Base-by-base conservation (phyloP, 2,113 vertebrate species). In the Oncorhynchus keta region DNA sequence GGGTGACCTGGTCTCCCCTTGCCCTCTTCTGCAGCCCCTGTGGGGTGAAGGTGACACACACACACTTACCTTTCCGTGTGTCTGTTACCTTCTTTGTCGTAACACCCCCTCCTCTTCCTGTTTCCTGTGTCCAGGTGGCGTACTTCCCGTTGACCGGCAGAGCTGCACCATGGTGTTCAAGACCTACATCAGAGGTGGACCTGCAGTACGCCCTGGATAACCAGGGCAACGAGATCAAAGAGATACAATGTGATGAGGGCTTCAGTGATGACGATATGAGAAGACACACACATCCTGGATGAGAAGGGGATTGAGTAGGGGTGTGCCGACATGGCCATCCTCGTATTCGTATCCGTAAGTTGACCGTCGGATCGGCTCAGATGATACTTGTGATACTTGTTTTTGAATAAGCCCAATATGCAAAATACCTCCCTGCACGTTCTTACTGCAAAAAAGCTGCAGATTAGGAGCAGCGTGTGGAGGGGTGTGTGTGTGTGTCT, bases 81-180 rank as follows among this genome's bases (percentile, higher is more conserved):
- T 45, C 39, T 7, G 32, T 35, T 35, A 7, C 6, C 6, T 8
- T 49, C n/a, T 48, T 16, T 72, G 16, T 14, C 18, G 3, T 57
- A 57, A 61, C n/a, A 30, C n/a, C 13, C 2, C 22, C 8, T 14
- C 13, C 13, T 68, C 4, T 32, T 68, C 26, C 30, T 68, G 68
- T 71, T 68, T 49, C 18, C 5, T 45, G 0, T 35, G 55, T 67
- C 24, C 79, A 97, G 96, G 96, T 97, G 20, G 86, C 89, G 4
- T 97, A 96, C 83, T 97, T 96, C 86, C 96, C 96, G 0, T 97
- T 97, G 0, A 96, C 96, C 97, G 96, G 95, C 96, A 97, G 87
- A 97, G 96, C 82, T 97, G 96, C 89, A 93, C 92, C 68, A 96
- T 97, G 96, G 94, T 95, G 74, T 97, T 97, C 88, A 93, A 90